A percentile compares a stretch with the other conserved stretches of the same genome.
These are phyloP conservation scores for Actias luna DNA, from an alignment of 2,888 invertebrate genomes.

Conservation along the genomic window DNA sequence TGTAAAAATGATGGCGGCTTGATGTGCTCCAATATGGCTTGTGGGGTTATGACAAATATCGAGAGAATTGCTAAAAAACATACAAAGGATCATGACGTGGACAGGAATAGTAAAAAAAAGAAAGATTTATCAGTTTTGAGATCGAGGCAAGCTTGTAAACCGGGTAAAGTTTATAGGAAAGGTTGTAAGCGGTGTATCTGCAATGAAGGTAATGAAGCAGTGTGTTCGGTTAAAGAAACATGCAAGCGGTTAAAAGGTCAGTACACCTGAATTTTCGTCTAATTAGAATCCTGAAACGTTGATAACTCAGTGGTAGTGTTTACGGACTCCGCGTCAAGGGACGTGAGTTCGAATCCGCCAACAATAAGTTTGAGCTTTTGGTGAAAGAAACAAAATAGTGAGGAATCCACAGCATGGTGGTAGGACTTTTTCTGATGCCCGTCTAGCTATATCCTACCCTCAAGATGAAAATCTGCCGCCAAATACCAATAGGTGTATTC, in stretches of 20 bases:
- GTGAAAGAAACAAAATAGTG: too few species aligned
- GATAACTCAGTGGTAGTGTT: too few species aligned
- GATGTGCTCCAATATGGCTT: conserved; percentile 66
- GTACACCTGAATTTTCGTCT: background rate
- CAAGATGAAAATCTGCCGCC: too few species aligned
- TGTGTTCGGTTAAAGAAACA: conserved; percentile 31
- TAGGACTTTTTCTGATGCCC: too few species aligned
- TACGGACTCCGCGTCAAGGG: too few species aligned
- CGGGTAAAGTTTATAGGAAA: conserved; percentile 51
- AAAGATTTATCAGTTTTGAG: conserved; percentile 20
- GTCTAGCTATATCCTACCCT: too few species aligned
- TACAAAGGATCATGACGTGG: background rate
- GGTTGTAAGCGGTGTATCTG: conserved; percentile 55
- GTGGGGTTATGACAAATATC: conserved; percentile 30
- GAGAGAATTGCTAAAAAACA: conserved; percentile 4
- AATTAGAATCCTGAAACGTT: background rate
- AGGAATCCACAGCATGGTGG: too few species aligned
- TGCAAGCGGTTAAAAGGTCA: conserved; percentile 1
- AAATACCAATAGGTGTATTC: too few species aligned
- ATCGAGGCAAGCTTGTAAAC: conserved; percentile 37
- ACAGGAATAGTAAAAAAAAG: conserved; percentile 3
- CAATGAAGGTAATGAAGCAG: conserved; percentile 25
- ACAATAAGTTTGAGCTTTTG: too few species aligned
- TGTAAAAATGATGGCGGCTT: conserved; percentile 43
- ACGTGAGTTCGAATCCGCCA: too few species aligned